These are phyloP conservation scores for Syndactyla subalaris DNA, from an alignment of 2,797 vertebrate species.

Conservation along the genomic window DNA sequence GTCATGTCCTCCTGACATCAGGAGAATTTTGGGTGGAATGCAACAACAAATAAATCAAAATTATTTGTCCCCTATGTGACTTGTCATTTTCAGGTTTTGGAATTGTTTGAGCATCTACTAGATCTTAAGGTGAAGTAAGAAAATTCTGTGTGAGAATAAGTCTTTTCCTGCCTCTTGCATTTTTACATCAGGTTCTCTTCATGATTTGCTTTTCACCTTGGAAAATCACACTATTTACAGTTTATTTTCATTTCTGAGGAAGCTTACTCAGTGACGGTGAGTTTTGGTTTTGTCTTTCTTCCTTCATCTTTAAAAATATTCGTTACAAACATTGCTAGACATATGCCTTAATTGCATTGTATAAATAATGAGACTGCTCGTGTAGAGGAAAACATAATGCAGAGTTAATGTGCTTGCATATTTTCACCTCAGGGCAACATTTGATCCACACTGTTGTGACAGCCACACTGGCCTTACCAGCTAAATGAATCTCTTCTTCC, in stretches of 20 bases:
- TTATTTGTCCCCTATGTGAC: not conserved
- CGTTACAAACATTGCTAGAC: not conserved
- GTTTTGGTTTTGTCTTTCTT: not conserved
- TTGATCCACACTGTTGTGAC: slow-evolving; percentile 47
- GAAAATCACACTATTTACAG: not conserved
- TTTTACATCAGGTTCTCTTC: not conserved
- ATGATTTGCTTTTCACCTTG: not conserved
- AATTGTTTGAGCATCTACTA: not conserved
- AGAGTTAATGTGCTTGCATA: slow-evolving; percentile 38
- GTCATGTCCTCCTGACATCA: not conserved
- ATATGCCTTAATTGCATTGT: slow-evolving; percentile 36
- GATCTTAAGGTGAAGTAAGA: not conserved
- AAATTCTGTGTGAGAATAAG: not conserved
- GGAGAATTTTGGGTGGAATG: not conserved
- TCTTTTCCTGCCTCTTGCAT: not conserved
- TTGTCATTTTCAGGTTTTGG: fast-evolving
- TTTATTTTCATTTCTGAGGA: not conserved
- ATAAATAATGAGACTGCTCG: slow-evolving; percentile 13
- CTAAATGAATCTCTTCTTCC: slow-evolving; percentile 38
- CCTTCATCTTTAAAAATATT: slow-evolving; percentile 38
- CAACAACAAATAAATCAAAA: not conserved
- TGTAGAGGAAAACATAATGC: not conserved
- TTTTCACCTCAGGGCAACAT: slow-evolving; percentile 50
- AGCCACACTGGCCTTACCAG: not conserved
- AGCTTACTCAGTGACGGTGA: not conserved